Evolutionary conservation across 2,797 vertebrate genomes (phyloP), one percentile per base, ranked within the genome.

Genomic region (Serranus cabrilla): DNA sequence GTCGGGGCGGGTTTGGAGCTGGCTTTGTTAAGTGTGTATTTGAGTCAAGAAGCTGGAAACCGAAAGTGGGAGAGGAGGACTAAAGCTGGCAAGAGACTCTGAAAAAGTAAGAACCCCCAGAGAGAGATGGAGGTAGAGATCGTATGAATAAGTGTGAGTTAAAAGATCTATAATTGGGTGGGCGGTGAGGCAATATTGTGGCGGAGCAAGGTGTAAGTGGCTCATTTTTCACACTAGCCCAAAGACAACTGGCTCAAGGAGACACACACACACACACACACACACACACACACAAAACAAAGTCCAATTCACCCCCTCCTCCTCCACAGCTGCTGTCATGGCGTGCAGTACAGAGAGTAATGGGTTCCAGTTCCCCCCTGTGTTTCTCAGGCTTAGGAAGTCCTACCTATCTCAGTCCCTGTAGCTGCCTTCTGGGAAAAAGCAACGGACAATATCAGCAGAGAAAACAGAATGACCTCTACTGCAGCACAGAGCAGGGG

Each of bases 391-490:
- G 46, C 50, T 56, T 43, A 81, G 37, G 66, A 74, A 68, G 73
- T 77, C 63, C 67, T 51, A 65, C 68, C 78, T 63, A 80, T 82
- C 66, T 70, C 23, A 52, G 50, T 69, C 50, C 68, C 59, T 37
- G 65, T 43, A 70, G 43, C 49, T 20, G 45, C 62, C 87, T 79
- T 73, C 66, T 67, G 77, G 74, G 75, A 77, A 74, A 82, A 75
- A 45, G 52, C 61, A 68, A 55, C 14, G 66, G 61, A 74, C 68
- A 74, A 73, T 71, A 90, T 84, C 76, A 87, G 80, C 82, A 68
- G 66, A 80, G 74, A 62, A 89, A 84, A 69, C 80, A 78, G 39
- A 84, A 87, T 84, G 87, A 91, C 89, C 91, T 88, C 89, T 84
- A 70, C 74, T 66, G 83, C 86, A 79, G 68, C 31, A 46, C 71